Evolutionary conservation across 1,140 invertebrate genomes (phyloP).

Genomic region (Pogonomyrmex californicus): DNA sequence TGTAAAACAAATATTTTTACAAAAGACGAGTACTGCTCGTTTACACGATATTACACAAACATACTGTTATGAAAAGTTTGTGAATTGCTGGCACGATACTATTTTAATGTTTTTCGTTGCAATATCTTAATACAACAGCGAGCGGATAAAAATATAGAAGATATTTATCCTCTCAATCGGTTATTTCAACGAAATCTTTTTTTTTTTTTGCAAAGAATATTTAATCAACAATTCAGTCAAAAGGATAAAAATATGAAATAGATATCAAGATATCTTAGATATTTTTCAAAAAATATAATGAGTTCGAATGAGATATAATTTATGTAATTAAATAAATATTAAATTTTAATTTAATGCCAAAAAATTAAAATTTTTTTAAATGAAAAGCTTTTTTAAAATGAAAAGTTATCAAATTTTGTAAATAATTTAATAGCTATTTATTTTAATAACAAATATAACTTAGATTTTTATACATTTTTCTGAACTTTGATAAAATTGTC

Average conservation of each 20-base stretch:
- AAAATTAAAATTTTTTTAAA: background rate
- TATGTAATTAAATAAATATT: background rate
- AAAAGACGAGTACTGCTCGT: background rate
- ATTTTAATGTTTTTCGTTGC: background rate
- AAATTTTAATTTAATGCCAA: background rate
- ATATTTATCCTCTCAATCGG: background rate
- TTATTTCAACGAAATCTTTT: background rate
- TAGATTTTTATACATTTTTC: too few species aligned
- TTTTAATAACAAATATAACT: background rate
- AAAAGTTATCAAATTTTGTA: background rate
- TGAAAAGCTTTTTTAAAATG: too few species aligned
- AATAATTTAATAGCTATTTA: background rate
- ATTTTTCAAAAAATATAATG: conserved; percentile 3
- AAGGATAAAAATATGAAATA: background rate
- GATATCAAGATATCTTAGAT: background rate
- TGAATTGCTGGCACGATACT: background rate
- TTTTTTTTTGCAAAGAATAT: background rate
- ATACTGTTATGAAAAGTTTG: background rate
- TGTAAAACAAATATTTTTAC: background rate
- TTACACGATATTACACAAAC: too few species aligned
- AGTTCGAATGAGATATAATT: background rate
- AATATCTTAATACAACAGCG: background rate
- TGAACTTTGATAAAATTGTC: background rate
- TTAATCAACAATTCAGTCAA: background rate
- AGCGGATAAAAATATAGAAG: background rate